Conservation (phyloP, 2,888 invertebrate species). For the Mythimna pallens region DNA sequence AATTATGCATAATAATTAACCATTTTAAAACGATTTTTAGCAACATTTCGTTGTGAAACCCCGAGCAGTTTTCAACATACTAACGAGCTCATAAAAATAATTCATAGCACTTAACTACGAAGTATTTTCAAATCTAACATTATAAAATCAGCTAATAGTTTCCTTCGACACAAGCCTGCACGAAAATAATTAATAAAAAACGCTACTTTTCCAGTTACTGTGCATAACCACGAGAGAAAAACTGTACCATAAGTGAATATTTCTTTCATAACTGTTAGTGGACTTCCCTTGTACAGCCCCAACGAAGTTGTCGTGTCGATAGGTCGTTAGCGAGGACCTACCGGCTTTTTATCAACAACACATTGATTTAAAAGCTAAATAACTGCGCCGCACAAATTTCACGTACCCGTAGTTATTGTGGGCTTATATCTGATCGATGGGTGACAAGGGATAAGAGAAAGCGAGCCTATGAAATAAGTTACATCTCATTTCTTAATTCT, state of each 20-base stretch:
- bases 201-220: constrained; percentile 35
- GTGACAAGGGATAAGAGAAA: constrained; percentile 29
- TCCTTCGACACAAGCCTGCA: constrained; percentile 47
- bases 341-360: constrained; percentile 75
- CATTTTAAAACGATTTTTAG: constrained; percentile 2
- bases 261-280: constrained; percentile 41
- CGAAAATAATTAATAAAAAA: constrained; percentile 59
- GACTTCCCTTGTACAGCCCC: constrained; percentile 27
- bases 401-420: constrained; percentile 62
- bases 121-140: constrained; percentile 22
- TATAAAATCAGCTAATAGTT: constrained; percentile 58
- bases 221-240: constrained; percentile 42
- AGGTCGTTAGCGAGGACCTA: constrained; percentile 67
- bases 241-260: constrained; percentile 39
- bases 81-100: constrained; percentile 35
- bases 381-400: constrained; percentile 72
- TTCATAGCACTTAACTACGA: constrained; percentile 24
- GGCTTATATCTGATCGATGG: constrained; percentile 51
- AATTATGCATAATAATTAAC: neutral
- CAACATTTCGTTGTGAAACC: neutral
- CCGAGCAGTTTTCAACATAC: constrained; percentile 12
- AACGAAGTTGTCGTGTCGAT: constrained; percentile 66
- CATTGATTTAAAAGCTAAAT: constrained; percentile 79
- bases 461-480: constrained; percentile 9
- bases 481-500: too few relatives aligned